Conservation (phyloP, 2,888 invertebrate genomes). For the Glyphotaelius pellucidus region DNA sequence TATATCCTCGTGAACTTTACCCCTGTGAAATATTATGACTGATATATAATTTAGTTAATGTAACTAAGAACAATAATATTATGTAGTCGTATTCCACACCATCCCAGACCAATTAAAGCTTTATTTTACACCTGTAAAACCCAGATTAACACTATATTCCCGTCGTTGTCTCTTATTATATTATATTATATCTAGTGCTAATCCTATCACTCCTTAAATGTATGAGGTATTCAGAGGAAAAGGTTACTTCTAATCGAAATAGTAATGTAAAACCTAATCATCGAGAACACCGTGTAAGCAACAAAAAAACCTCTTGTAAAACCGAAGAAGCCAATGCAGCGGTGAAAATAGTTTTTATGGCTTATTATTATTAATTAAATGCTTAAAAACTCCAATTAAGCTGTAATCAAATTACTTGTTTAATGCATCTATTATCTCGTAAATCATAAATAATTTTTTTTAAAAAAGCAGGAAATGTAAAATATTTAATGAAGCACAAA, state of each 20-base stretch:
- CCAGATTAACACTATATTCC: conserved; percentile 13
- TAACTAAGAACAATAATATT: conserved; percentile 46
- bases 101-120: conserved; percentile 54
- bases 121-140: conserved; percentile 37
- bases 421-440: background rate
- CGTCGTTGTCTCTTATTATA: conserved; percentile 34
- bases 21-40: conserved; percentile 27
- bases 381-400: background rate
- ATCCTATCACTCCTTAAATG: background rate
- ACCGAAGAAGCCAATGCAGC: too few species aligned
- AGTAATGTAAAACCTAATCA: background rate
- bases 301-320: background rate
- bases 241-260: background rate
- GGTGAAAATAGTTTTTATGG: background rate
- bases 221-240: conserved; percentile 2
- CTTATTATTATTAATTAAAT: background rate
- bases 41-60: conserved; percentile 41
- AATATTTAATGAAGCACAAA: background rate
- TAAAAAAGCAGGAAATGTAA: background rate
- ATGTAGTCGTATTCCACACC: conserved; percentile 48
- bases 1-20: background rate
- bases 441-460: background rate
- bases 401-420: background rate
- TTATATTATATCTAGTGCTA: conserved; percentile 6
- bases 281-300: background rate